Conservation (phyloP, 2,797 vertebrate species). For the Rhinophrynus dorsalis region DNA sequence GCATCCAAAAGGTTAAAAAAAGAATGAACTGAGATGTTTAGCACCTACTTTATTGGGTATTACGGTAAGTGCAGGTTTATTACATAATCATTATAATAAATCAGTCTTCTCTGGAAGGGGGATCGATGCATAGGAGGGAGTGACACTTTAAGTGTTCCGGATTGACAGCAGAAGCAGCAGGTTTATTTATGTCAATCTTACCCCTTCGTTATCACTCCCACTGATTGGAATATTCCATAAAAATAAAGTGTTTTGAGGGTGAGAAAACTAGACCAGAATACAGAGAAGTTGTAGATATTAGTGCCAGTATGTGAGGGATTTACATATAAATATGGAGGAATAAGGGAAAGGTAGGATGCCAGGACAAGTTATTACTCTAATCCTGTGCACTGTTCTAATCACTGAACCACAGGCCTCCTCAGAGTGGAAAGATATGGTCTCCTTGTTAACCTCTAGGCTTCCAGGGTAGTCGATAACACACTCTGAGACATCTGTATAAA, state of each 20-base stretch:
- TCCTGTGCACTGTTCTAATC: conserved; percentile 11
- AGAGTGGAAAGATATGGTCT: not conserved
- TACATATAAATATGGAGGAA: conserved; percentile 25
- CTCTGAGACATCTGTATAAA: no score
- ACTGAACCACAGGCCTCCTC: conserved; percentile 4
- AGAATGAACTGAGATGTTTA: no score
- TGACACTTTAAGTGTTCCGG: not conserved
- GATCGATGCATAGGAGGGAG: not conserved
- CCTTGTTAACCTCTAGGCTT: no score
- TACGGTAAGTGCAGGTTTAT: no score
- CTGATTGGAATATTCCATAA: not conserved
- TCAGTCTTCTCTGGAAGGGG: no score
- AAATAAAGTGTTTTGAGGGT: no score
- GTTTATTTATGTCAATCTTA: no score
- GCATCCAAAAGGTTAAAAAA: no score
- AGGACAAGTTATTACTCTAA: not conserved
- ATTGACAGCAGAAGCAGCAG: not conserved
- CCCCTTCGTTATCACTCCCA: not conserved
- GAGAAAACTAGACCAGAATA: not conserved
- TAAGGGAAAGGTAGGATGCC: not conserved
- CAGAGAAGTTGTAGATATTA: not conserved
- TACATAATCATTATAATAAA: no score
- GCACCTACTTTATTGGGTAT: no score
- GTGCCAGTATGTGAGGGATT: conserved; percentile 13
- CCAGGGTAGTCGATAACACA: no score